Evolutionary conservation across 2,113 vertebrate species (phyloP), one percentile per base, ranked within the genome.

Genomic region (Vicugna pacos): DNA sequence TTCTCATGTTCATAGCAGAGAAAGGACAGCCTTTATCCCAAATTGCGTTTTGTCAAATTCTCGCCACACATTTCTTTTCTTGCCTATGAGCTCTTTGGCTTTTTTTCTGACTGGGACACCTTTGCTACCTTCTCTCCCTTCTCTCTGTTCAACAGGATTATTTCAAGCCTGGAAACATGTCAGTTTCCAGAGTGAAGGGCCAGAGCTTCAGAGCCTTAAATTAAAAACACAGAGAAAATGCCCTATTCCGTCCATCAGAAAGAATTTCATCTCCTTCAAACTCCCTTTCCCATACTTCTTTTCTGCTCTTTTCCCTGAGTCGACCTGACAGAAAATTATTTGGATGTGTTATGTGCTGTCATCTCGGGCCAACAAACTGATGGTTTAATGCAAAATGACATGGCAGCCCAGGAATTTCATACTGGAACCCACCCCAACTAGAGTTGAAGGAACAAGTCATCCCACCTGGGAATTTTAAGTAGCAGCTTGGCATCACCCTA

Each of bases 321-420:
- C 46, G 60, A 95, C 54, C 86, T 96, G 96, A 97, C 97, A 97
- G 94, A 95, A 70, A 95, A 91, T 95, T 94, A 87, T 69, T 87
- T 95, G 92, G 86, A 88, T 93, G 93, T 87, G 93, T 97, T 95
- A 85, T 77, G 87, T 62, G 93, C 87, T 98, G 90, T 95, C 95
- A 87, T 97, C 94, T 94, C 65, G 72, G 16, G 93, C 93, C 96
- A 98, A 81, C 79, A 96, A 81, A 84, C 75, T 17, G 93, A 90
- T 32, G 83, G 86, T 83, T 97, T 95, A 96, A 95, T 95, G 65
- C 76, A 92, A 70, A 81, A 84, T 84, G 97, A 96, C 96, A 93
- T 16, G 62, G 83, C 86, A 83, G 69, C 35, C 64, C 83, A 73
- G 79, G 93, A 96, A 92, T 97, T 84, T 87, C 76, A 28, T 48